Percentiles rank a stretch among this genome's conserved stretches.
Conservation (phyloP, 37 sponge, comb jelly and placozoan species). For the Cliona cf. orientalis region DNA sequence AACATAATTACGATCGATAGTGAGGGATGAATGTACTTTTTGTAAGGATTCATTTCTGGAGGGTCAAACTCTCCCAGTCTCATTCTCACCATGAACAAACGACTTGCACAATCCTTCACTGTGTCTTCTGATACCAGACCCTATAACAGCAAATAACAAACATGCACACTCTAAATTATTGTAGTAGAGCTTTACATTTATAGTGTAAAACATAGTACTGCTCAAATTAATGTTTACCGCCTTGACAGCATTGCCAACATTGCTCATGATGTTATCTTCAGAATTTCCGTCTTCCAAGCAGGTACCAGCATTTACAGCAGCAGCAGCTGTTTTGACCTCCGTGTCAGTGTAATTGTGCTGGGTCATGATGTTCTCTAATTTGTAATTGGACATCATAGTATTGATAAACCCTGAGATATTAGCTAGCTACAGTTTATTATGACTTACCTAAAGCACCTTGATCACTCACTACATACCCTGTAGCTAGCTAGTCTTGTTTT, state of each 20-base stretch:
- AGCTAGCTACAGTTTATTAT: neutral
- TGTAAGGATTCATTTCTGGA: constrained; percentile 71
- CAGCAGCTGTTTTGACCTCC: constrained; percentile 39
- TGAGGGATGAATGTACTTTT: constrained; percentile 1
- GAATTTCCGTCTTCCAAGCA: constrained; percentile 57
- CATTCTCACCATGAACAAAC: constrained; percentile 67
- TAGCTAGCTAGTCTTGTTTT: too few relatives aligned
- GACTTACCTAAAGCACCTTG: constrained; percentile 69
- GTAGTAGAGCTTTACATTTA: neutral
- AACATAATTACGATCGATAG: too few relatives aligned
- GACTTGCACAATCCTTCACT: constrained; percentile 48
- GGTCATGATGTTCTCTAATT: constrained; percentile 51
- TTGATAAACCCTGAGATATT: too few relatives aligned
- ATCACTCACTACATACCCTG: constrained; percentile 76
- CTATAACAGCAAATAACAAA: too few relatives aligned
- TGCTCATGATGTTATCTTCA: constrained; percentile 42
- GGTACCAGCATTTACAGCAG: constrained; percentile 50
- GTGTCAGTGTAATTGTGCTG: constrained; percentile 48
- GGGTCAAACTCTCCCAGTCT: constrained; percentile 82
- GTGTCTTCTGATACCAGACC: constrained; percentile 17
- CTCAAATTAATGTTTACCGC: neutral
- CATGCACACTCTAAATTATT: too few relatives aligned
- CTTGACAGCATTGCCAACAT: constrained; percentile 50
- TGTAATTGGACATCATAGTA: too few relatives aligned
- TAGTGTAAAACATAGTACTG: too few relatives aligned